A percentile compares a stretch with the other conserved stretches of the same genome.
Evolutionary conservation across 2,888 invertebrate genomes (phyloP).

Genomic region (Molanna angustata): DNA sequence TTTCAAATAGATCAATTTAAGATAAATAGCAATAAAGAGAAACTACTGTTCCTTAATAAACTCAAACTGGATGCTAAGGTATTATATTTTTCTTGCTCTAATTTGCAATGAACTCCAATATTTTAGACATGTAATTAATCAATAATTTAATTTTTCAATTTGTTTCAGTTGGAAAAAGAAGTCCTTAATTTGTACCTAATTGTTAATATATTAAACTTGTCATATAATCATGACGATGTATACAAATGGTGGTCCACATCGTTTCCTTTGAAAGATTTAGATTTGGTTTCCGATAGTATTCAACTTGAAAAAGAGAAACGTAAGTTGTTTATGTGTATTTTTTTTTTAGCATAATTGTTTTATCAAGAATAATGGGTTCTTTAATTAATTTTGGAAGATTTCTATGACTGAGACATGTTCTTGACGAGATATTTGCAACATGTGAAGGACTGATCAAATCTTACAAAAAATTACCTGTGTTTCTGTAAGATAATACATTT

Average conservation of each 20-base stretch:
- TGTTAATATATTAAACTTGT: slow-evolving; percentile 66
- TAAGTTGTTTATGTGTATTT: too few relatives aligned
- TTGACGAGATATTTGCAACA: too few relatives aligned
- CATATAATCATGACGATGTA: slow-evolving; percentile 53
- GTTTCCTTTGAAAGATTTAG: slow-evolving; percentile 37
- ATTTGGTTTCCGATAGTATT: slow-evolving; percentile 26
- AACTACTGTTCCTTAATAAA: slow-evolving; percentile 54
- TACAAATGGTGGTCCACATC: slow-evolving; percentile 43
- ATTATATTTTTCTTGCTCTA: slow-evolving; percentile 14
- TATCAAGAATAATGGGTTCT: too few relatives aligned
- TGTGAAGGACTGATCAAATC: too few relatives aligned
- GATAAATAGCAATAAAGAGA: slow-evolving; percentile 58
- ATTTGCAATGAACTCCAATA: not conserved
- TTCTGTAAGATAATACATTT: too few relatives aligned
- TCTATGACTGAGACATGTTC: too few relatives aligned
- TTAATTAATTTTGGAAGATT: too few relatives aligned
- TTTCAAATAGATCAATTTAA: slow-evolving; percentile 63
- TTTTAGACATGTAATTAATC: not conserved
- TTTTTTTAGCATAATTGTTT: too few relatives aligned
- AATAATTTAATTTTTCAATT: slow-evolving; percentile 10
- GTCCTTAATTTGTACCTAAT: slow-evolving; percentile 65
- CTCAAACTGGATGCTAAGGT: slow-evolving; percentile 66
- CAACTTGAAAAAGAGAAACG: too few relatives aligned
- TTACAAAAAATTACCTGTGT: too few relatives aligned
- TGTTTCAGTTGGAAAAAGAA: slow-evolving; percentile 57